Conservation (phyloP, 2,888 invertebrate genomes). For the Troides oblongomaculatus region DNA sequence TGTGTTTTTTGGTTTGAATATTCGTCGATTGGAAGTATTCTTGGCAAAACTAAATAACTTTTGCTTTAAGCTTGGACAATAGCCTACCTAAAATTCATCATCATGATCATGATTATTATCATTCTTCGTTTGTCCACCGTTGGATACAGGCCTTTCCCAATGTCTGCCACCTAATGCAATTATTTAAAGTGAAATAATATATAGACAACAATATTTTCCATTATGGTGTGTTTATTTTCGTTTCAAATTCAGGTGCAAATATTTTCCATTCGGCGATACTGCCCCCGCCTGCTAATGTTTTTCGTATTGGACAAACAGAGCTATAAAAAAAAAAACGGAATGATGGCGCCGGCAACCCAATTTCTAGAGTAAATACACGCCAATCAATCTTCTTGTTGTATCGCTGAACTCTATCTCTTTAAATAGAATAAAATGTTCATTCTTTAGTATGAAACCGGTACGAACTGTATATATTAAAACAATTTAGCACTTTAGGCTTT, state of each 20-base stretch:
- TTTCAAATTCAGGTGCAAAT: conserved; percentile 9
- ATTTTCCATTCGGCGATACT: conserved; percentile 7
- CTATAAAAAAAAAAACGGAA: conserved; percentile 17
- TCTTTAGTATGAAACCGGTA: too few relatives aligned
- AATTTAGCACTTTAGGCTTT: neutral
- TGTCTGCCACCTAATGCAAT: too few relatives aligned
- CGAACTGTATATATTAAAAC: neutral
- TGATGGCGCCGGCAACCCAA: conserved; percentile 35
- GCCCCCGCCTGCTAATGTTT: conserved; percentile 11
- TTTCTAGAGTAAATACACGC: conserved; percentile 37
- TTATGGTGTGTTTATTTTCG: neutral
- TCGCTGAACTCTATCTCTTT: conserved; percentile 21
- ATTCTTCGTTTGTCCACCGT: too few relatives aligned
- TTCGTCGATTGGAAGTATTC: too few relatives aligned
- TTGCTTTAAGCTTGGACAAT: too few relatives aligned
- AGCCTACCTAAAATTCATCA: too few relatives aligned
- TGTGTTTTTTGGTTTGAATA: too few relatives aligned
- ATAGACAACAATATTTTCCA: too few relatives aligned
- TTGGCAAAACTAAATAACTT: too few relatives aligned
- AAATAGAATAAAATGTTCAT: conserved; percentile 19
- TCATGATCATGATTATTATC: too few relatives aligned
- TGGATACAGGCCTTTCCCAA: too few relatives aligned
- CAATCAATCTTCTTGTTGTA: conserved; percentile 35
- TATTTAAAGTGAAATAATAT: too few relatives aligned
- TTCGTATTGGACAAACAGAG: conserved; percentile 27